Percentiles rank a stretch among this genome's conserved stretches.
These are phyloP conservation scores for Zonitis immaculata DNA, from an alignment of 2,888 invertebrate genomes.

Conservation along the genomic window DNA sequence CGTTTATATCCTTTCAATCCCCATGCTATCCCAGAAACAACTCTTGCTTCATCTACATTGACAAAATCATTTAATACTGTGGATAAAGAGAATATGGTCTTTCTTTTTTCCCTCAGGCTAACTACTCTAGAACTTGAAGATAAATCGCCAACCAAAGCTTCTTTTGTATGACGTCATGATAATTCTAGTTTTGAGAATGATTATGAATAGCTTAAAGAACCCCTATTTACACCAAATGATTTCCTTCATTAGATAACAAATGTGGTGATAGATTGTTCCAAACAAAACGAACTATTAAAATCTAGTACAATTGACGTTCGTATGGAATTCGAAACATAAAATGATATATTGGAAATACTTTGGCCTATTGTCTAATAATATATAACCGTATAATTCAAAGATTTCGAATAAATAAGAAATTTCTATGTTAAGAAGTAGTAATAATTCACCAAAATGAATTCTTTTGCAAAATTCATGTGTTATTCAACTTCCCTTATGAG, in stretches of 20 bases:
- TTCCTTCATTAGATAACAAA: constrained; percentile 11
- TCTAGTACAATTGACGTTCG: constrained; percentile 22
- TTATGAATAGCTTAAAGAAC: constrained; percentile 22
- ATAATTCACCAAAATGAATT: background rate
- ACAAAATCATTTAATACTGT: too few relatives aligned
- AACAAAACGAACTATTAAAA: constrained; percentile 23
- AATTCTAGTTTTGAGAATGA: constrained; percentile 24
- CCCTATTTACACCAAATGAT: constrained; percentile 12
- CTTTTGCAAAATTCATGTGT: background rate
- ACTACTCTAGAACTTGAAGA: too few relatives aligned
- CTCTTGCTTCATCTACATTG: constrained; percentile 13
- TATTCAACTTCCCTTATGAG: background rate
- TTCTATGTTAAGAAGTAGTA: background rate
- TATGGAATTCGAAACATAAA: constrained; percentile 21
- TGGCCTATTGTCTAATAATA: constrained; percentile 29
- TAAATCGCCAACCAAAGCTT: too few relatives aligned
- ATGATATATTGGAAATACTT: constrained; percentile 21
- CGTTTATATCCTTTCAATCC: constrained; percentile 19
- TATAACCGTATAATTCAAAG: constrained; percentile 23
- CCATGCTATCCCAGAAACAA: constrained; percentile 16
- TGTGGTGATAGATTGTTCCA: constrained; percentile 14
- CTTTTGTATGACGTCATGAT: too few relatives aligned
- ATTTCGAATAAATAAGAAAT: background rate
- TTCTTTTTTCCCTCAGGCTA: too few relatives aligned
- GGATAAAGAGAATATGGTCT: too few relatives aligned